Evolutionary conservation across 1,140 invertebrate genomes (phyloP).

Genomic region (Ericerus pela): DNA sequence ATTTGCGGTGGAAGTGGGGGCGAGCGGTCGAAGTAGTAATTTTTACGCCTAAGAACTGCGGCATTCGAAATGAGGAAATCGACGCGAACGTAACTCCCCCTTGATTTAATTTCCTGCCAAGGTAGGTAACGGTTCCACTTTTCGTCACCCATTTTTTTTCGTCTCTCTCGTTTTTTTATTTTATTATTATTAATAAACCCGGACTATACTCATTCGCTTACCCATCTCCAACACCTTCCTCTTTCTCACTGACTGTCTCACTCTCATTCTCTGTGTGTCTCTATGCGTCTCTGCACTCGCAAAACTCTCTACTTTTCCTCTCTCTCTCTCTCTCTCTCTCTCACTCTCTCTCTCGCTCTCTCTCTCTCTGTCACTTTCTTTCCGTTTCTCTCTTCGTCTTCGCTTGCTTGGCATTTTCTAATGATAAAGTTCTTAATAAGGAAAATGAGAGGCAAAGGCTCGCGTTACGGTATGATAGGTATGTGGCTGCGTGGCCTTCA

Average conservation of each 20-base stretch:
- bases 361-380: too few species aligned
- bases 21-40: not conserved
- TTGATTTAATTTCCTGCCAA: slow-evolving; percentile 9
- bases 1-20: not conserved
- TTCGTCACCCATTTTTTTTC: too few species aligned
- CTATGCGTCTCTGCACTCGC: too few species aligned
- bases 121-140: slow-evolving; percentile 4
- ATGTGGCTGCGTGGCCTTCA: slow-evolving; percentile 7
- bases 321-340: not conserved
- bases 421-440: slow-evolving; percentile 12
- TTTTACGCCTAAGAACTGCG: not conserved
- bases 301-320: too few species aligned
- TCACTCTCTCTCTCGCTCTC: too few species aligned
- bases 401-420: slow-evolving; percentile 7
- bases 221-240: too few species aligned
- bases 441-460: slow-evolving; percentile 7
- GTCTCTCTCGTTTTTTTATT: too few species aligned
- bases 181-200: too few species aligned
- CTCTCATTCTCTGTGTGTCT: too few species aligned
- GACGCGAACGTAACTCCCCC: not conserved
- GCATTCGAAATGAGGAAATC: slow-evolving; percentile 1
- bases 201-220: too few species aligned
- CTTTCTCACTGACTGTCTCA: slow-evolving; percentile 1
- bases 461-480: slow-evolving; percentile 5
- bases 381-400: too few species aligned